phyloP scores from a whole-genome alignment of 2,888 invertebrate species.

The Hypercompe scribonia region DNA sequence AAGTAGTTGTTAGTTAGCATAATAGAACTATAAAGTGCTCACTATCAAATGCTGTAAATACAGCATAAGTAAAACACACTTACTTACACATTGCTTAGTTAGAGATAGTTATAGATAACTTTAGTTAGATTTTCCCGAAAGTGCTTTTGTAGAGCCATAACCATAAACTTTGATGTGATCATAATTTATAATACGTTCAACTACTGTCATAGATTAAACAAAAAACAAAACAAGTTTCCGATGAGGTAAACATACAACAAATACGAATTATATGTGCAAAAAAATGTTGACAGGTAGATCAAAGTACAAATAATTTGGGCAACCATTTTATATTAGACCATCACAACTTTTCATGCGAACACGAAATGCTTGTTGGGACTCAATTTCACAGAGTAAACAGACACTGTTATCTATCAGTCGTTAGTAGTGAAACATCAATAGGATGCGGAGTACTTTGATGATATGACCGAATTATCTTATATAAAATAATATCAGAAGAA shows the following conservation, averaged over 20 bases:
- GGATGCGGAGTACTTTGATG: background rate
- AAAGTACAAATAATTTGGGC: background rate
- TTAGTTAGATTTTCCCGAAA: too few relatives aligned
- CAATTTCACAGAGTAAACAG: slow-evolving; percentile 6
- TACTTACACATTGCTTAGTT: background rate
- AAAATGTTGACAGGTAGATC: slow-evolving; percentile 1
- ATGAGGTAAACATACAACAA: background rate
- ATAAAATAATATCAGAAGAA: background rate
- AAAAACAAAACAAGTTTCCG: background rate
- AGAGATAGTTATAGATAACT: too few relatives aligned
- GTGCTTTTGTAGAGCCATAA: too few relatives aligned
- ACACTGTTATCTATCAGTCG: background rate
- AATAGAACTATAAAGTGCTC: background rate
- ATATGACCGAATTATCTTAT: background rate
- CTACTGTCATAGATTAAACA: background rate
- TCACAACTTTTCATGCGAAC: background rate
- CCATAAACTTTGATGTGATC: background rate
- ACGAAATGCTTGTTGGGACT: background rate
- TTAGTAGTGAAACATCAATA: slow-evolving; percentile 12
- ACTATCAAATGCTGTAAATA: background rate
- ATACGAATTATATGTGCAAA: background rate
- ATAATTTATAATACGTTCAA: background rate
- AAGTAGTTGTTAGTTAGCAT: background rate
- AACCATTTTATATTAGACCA: background rate
- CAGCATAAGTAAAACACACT: background rate